phyloP scores from a whole-genome alignment of 2,113 vertebrate genomes.

The Seriola rivoliana region DNA sequence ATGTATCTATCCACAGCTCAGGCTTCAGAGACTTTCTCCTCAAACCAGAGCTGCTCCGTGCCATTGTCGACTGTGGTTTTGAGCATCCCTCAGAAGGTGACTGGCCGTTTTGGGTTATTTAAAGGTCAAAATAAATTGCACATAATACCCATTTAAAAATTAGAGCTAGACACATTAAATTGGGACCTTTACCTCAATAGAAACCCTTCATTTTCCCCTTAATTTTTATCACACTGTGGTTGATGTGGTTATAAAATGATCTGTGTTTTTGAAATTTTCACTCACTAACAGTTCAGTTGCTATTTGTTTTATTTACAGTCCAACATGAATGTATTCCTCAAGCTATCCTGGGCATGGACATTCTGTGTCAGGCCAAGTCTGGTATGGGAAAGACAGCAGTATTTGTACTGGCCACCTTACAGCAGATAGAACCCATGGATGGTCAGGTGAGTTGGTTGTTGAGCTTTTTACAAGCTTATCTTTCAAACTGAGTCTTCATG shows the following conservation, averaged over 20 bases:
- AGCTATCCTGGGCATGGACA: constrained; percentile 92
- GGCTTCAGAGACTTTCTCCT: constrained; percentile 92
- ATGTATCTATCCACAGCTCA: constrained; percentile 92
- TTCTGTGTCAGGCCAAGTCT: constrained; percentile 92
- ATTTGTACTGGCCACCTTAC: constrained; percentile 91
- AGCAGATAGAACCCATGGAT: constrained; percentile 90
- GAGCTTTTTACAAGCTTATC: not conserved
- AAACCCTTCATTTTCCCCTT: rapidly evolving
- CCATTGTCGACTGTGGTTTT: constrained; percentile 92
- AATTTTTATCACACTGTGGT: not conserved
- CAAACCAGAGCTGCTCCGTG: constrained; percentile 90
- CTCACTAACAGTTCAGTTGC: not conserved
- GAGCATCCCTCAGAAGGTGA: constrained; percentile 92
- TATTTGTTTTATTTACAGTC: constrained; percentile 76
- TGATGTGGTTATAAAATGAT: not conserved
- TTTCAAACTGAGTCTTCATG: not conserved
- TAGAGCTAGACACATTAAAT: not conserved
- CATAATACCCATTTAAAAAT: not conserved
- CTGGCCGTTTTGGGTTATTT: not conserved
- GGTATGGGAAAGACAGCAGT: constrained; percentile 93
- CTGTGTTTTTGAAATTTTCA: not conserved
- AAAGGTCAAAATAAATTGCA: not conserved
- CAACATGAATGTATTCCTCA: constrained; percentile 94
- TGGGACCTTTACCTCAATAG: not conserved
- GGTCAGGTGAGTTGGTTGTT: constrained; percentile 85